Base-by-base conservation (phyloP, 2,797 vertebrate genomes). In the Melanotaenia nigrans region DNA sequence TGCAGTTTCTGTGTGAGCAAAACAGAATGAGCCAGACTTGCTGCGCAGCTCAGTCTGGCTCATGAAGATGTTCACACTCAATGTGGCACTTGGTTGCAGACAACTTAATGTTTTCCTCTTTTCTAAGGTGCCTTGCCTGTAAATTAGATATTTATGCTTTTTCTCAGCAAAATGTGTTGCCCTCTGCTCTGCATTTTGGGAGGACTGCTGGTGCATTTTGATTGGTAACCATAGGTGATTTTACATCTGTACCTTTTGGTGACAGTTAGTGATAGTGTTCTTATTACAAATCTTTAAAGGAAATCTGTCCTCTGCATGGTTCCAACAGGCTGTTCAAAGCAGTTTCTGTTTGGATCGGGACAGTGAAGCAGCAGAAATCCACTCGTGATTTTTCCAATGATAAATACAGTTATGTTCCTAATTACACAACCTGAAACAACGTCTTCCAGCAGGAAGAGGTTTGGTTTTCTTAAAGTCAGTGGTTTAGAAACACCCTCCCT, bases 381-480 rank as follows among this genome's bases (percentile, higher is more conserved):
- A 18, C 16, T 16, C 1, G 20, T 22, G n/a, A 4, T 42, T 57
- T 28, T 51, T 38, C 24, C 40, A 18, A 65, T 69, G 78, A 86
- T 82, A 85, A 81, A 88, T 79, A 82, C 24, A 78, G 53, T 61
- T 75, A 55, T 76, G 18, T 51, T 83, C 74, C 40, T 65, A 47
- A 65, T 77, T 36, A 33, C 18, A 2, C 59, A 28, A 61, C 53
- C 59, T 76, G 40, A 73, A 68, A 67, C 53, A 47, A 65, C 69
- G 49, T 87, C 42, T 62, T 74, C 60, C 63, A 74, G 77, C 65
- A 69, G 61, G 56, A 64, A 56, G 38, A 53, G 68, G 13, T 36
- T 25, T 42, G 36, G 36, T 33, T 63, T 74, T 70, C 55, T 68
- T 35, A n/a, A 45, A 76, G 64, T 81, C 58, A 22, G 36, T 47